Base-by-base conservation (phyloP, 2,888 invertebrate genomes). In the Ferdinandea cuprea region DNA sequence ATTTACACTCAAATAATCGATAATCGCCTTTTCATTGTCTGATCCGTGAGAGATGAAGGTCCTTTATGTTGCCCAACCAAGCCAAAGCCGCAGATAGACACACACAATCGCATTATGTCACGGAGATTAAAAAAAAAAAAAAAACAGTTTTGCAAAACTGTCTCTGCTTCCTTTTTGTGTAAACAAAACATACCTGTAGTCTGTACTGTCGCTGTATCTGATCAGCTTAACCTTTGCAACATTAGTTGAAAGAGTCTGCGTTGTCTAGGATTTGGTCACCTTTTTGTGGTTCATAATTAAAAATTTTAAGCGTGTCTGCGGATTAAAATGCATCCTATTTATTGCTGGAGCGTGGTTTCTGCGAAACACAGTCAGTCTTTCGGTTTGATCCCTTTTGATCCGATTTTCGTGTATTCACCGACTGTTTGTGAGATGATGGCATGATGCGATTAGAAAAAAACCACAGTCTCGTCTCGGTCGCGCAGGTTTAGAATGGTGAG, bases 91-190 rank as follows among this genome's bases (percentile, higher is more conserved):
- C 9, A 3, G 25, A 4, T 52, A 37, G 32, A 30, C 30, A 15
- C 56, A 42, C 42, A 50, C 58, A 65, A 74, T 77, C 76, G 52
- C 65, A 81, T 81, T 81, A 76, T 81, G 71, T 71, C 69, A 68
- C 71, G 81, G 81, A 35, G 81, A 81, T 81, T 76, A 81, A 35
- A 50, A 13, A 11, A 11, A 37, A 81, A 76, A 71, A 81, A 35
- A 50, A 13, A 11, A 11, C 28, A 35, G 15, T 56, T 76, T 81
- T 68, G 81, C 76, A n/a, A 61, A 71, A 66, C 35, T 61, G 59
- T 32, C 46, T 59, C 63, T 37, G 52, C 63, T 69, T 73, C 79
- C 68, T 58, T 74, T 58, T 25, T 25, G 3, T 25, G 2, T 63
- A 19, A 13, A 1, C 2, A 6, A n/a, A 8, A 19, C 48, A 37